Percentiles rank a stretch among this genome's conserved stretches.
Conservation (phyloP, 2,113 vertebrate species). For the Phoenicopterus ruber region DNA sequence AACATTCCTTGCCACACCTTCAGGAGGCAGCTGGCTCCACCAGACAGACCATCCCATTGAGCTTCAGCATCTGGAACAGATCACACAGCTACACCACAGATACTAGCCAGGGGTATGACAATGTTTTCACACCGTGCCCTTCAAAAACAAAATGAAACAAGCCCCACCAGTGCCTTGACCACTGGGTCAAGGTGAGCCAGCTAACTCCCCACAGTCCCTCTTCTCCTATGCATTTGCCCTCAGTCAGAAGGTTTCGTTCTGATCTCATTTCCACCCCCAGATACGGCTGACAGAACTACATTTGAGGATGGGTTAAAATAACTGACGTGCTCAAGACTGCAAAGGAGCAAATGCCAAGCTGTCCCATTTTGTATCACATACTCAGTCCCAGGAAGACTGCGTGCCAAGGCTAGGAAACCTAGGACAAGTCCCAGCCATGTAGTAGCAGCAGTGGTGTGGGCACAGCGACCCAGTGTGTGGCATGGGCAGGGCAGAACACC, state of each 20-base stretch:
- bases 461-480: background rate
- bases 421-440: background rate
- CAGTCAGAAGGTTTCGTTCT: background rate
- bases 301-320: background rate
- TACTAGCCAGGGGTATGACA: background rate
- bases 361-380: background rate
- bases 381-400: background rate
- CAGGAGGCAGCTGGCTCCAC: background rate
- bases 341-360: background rate
- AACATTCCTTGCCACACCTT: background rate
- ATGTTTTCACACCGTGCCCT: background rate
- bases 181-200: background rate
- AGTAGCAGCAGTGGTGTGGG: background rate
- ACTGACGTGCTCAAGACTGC: background rate
- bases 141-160: background rate
- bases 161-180: too few species aligned
- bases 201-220: background rate
- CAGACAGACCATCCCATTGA: rapidly evolving
- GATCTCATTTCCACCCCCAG: background rate
- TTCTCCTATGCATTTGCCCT: background rate
- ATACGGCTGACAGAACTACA: background rate
- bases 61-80: background rate
- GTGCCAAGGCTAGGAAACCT: background rate
- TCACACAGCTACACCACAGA: background rate
- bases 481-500: background rate